These are phyloP conservation scores for Geopemphigus sp. DNA, from an alignment of 1,140 invertebrate species.

Conservation along the genomic window DNA sequence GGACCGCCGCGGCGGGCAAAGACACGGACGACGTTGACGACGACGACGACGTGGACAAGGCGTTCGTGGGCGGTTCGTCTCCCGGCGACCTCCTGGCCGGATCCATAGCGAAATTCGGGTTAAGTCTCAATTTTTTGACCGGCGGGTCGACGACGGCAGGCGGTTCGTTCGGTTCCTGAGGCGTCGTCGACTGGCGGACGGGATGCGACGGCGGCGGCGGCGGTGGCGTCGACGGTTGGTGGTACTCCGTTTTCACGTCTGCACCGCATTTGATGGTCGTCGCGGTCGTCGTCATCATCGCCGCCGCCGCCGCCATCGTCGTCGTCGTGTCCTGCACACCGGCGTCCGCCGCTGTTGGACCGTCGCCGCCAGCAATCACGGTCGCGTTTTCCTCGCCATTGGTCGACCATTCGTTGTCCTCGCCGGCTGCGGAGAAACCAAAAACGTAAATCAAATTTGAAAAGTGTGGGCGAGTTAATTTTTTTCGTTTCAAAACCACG, in stretches of 20 bases:
- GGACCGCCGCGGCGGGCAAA: not conserved
- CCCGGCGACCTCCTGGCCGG: conserved; percentile 1
- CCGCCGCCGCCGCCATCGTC: not conserved
- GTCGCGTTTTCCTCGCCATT: not conserved
- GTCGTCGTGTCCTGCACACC: not conserved
- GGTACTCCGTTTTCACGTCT: not conserved
- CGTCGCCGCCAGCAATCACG: no score
- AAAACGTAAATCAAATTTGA: no score
- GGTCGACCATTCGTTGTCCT: conserved; percentile 31
- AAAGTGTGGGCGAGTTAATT: no score
- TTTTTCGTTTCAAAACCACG: no score
- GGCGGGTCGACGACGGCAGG: not conserved
- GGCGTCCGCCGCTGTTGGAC: not conserved
- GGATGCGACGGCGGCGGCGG: not conserved
- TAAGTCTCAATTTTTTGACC: conserved; percentile 3
- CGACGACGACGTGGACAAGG: not conserved
- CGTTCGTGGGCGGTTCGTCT: not conserved
- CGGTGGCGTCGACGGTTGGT: not conserved
- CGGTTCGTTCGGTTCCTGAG: not conserved
- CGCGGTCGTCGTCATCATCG: not conserved
- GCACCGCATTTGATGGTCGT: not conserved
- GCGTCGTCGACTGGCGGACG: not conserved
- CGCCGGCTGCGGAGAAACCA: conserved; percentile 12
- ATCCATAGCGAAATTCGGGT: conserved; percentile 23
- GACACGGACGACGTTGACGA: not conserved